These are phyloP conservation scores for Pammene fasciana DNA, from an alignment of 2,888 invertebrate genomes.

Conservation along the genomic window DNA sequence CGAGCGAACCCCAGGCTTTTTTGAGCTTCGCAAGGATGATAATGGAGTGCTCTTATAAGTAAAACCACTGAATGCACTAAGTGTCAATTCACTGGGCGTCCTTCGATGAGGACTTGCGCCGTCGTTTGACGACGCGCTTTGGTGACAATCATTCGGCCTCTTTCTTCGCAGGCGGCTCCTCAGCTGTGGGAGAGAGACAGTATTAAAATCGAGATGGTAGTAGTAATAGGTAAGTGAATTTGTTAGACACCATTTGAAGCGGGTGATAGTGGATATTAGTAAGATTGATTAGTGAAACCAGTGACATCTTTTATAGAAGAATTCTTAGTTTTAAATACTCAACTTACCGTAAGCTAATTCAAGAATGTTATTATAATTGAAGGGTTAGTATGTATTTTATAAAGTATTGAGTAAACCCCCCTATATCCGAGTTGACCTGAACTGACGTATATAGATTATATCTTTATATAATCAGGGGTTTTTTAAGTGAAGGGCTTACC, in stretches of 20 bases:
- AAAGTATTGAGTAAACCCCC: no score
- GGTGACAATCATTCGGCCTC: constrained; percentile 80
- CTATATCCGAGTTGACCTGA: no score
- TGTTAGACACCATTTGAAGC: constrained; percentile 40
- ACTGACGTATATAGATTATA: no score
- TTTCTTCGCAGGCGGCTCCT: constrained; percentile 74
- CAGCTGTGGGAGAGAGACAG: constrained; percentile 57
- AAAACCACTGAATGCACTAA: constrained; percentile 33
- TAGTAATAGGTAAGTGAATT: not conserved
- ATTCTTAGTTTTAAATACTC: not conserved
- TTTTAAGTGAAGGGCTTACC: no score
- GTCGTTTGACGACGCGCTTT: constrained; percentile 79
- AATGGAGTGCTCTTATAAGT: not conserved
- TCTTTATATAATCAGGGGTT: no score
- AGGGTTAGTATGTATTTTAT: no score
- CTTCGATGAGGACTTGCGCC: constrained; percentile 76
- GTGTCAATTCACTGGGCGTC: constrained; percentile 60
- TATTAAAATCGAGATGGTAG: not conserved
- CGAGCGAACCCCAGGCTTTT: no score
- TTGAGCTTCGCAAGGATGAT: no score
- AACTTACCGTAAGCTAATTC: not conserved
- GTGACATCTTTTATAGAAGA: constrained; percentile 21
- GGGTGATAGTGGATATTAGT: constrained; percentile 37
- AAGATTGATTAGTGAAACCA: constrained; percentile 35
- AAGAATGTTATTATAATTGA: no score